Evolutionary conservation across 2,113 vertebrate genomes (phyloP).

Genomic region (Cyprinus carpio): DNA sequence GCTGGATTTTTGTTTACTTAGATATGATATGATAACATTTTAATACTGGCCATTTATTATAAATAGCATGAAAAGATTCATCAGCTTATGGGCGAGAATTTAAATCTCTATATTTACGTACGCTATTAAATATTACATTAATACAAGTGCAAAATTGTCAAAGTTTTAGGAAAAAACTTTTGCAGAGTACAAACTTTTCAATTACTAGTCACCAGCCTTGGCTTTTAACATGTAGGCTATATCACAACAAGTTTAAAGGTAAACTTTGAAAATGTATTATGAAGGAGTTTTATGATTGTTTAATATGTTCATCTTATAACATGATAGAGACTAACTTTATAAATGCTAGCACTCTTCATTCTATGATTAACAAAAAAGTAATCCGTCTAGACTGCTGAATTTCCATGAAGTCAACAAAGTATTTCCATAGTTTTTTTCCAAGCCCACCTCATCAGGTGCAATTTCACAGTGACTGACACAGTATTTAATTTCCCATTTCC

Average conservation of each 20-base stretch:
- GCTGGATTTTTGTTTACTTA: no score
- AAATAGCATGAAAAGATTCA: background rate
- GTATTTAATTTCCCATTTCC: conserved; percentile 65
- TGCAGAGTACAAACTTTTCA: no score
- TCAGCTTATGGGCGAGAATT: background rate
- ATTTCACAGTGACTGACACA: conserved; percentile 63
- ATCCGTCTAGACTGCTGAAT: conserved; percentile 15
- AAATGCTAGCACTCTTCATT: no score
- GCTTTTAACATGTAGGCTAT: no score
- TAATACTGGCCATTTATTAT: background rate
- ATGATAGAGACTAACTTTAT: background rate
- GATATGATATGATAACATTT: no score
- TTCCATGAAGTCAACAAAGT: conserved; percentile 18
- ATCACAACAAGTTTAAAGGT: no score
- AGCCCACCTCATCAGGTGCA: conserved; percentile 59
- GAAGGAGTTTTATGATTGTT: background rate
- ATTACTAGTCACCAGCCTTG: no score
- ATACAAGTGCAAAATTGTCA: background rate
- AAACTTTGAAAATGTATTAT: no score
- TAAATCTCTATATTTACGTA: background rate
- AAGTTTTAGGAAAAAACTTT: background rate
- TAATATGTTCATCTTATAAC: background rate
- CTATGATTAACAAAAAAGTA: background rate
- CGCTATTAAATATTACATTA: background rate
- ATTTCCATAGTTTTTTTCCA: conserved; percentile 40